Base-by-base conservation (phyloP, 2,888 invertebrate genomes). In the Callyntrura guangdongensis region DNA sequence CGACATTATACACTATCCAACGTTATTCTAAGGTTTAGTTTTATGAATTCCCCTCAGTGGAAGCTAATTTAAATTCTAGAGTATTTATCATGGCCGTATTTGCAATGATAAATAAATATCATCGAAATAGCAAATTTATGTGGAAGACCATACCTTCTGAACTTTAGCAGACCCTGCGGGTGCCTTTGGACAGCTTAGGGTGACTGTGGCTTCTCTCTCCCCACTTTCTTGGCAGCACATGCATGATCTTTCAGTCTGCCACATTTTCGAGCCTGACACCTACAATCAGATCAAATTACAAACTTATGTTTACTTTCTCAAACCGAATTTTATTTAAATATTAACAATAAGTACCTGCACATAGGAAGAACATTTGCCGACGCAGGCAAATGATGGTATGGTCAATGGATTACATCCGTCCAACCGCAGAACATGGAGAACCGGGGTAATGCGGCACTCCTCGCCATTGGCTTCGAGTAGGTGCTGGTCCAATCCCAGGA, bases 191-290 rank as follows among this genome's bases (percentile, higher is more conserved):
- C 98, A 99, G 95, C 97, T 97, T 45, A 98, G 95, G 8, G 98
- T 97, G 11, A 98, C 98, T 20, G 97, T 97, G 0, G 98, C 98
- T 95, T 98, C 98, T 93, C 98, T 96, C 95, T 98, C 98, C 2
- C 98, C 98, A 93, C 98, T 98, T 95, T 98, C 98, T 95, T 98
- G 98, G 94, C 98, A 99, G 95, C 98, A 99, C 97, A 98, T 98
- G 94, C 98, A 98, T 0, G 98, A 98, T 45, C 98, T 96, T 95
- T 98, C 98, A 97, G 98, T 98, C 96, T 98, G 98, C 98, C 98
- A 98, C 95, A 98, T 97, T 96, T 98, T 98, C 94, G 98, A 98
- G 6, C 98, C 98, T 53, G 98, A 98, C 8, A 98, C 98, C 98
- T 98, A 25, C 56, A n/a, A 22, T 8, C 36, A n/a, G n/a, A n/a